Evolutionary conservation across 2,888 invertebrate species (phyloP).

Genomic region (Salpingus planirostris): DNA sequence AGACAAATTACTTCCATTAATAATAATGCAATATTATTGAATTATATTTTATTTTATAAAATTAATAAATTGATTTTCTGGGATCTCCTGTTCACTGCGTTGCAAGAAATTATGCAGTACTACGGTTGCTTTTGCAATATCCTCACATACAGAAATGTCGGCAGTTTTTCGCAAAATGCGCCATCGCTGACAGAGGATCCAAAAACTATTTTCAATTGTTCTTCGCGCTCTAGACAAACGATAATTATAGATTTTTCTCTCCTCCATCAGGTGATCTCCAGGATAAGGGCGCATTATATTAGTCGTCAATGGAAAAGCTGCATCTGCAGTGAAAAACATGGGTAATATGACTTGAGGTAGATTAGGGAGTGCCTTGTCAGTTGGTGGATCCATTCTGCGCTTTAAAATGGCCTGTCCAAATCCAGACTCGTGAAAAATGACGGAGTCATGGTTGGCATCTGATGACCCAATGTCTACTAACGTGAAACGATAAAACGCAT

Average conservation of each 20-base stretch:
- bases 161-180: not conserved
- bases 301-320: conserved; percentile 9
- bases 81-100: conserved; percentile 14
- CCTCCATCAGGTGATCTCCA: conserved; percentile 16
- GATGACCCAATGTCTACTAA: conserved; percentile 12
- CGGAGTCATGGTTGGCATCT: conserved; percentile 7
- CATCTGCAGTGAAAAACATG: conserved; percentile 8
- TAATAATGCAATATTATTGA: too few relatives aligned
- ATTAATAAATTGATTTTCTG: too few relatives aligned
- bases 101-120: conserved; percentile 18
- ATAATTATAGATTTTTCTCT: conserved; percentile 1
- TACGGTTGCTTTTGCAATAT: conserved; percentile 14
- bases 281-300: conserved; percentile 16
- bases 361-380: conserved; percentile 1
- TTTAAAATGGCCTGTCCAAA: conserved; percentile 7
- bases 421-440: conserved; percentile 5
- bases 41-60: too few relatives aligned
- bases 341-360: conserved; percentile 2
- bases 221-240: not conserved
- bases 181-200: conserved; percentile 4
- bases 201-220: conserved; percentile 5
- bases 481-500: conserved; percentile 14
- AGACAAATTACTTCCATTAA: too few relatives aligned
- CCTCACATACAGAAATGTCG: not conserved
- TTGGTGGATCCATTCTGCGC: conserved; percentile 1